These are phyloP conservation scores for Dipodomys stephensi DNA, from an alignment of 2,113 vertebrate genomes.

Conservation along the genomic window DNA sequence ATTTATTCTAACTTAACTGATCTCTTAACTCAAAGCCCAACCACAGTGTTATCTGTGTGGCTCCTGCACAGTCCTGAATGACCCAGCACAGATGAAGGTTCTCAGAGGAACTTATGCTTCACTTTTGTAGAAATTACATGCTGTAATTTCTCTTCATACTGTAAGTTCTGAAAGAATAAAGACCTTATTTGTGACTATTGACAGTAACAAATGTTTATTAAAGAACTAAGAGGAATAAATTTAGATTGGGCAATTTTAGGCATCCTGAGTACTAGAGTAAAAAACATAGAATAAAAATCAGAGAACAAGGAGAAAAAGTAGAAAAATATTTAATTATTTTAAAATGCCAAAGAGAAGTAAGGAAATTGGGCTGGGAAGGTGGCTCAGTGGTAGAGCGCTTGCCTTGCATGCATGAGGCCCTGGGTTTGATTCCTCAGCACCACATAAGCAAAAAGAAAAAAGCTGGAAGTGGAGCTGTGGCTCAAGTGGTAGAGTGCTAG, in stretches of 20 bases:
- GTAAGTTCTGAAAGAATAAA: neutral
- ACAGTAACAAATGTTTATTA: neutral
- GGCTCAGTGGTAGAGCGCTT: too few relatives aligned
- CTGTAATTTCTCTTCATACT: neutral
- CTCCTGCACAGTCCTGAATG: neutral
- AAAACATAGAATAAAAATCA: neutral
- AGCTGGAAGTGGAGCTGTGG: too few relatives aligned
- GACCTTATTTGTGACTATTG: neutral
- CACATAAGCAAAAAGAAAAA: too few relatives aligned
- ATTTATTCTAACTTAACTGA: neutral
- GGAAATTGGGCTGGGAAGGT: neutral
- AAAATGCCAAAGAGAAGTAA: neutral
- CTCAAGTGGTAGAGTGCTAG: too few relatives aligned
- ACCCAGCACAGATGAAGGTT: neutral
- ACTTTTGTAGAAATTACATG: neutral
- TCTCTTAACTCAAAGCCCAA: neutral
- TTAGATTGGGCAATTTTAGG: neutral
- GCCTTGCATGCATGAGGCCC: too few relatives aligned
- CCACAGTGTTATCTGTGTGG: neutral
- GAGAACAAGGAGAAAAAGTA: neutral
- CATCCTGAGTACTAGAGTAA: slow-evolving; percentile 27
- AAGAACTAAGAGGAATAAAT: neutral
- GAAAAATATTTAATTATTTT: slow-evolving; percentile 42
- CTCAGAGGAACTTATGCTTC: neutral
- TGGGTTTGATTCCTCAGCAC: too few relatives aligned